Evolutionary conservation across 30 jellyfish, hydroid and myxozoan genomes (phyloP), one percentile per base, ranked within the genome.

Genomic region (Aurelia aurita complex sp. Pacific): DNA sequence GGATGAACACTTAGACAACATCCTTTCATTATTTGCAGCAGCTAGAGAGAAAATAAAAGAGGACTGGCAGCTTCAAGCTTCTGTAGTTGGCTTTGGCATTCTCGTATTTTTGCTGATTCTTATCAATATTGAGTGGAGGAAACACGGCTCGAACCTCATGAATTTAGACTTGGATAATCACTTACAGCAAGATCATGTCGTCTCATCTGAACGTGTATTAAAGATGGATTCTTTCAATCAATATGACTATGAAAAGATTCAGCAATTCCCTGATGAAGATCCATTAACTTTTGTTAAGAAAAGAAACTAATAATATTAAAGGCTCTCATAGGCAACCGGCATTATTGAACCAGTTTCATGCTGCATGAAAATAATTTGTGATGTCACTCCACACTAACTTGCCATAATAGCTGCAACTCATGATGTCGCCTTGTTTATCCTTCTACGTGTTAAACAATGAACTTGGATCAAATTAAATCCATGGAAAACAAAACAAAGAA

Each of bases 61-160:
- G 13, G 94, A 85, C 69, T 85, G 94, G 94, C 94, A 85, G 66
- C 69, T 85, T 29, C 94, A 74, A 55, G 88, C 86, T 2, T 85
- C 88, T 12, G 69, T 55, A 17, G 4, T 85, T 33, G 88, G 88
- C 43, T 19, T 77, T 10, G 57, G 23, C 16, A 32, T 85, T n/a
- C 46, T 85, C 12, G 65, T 11, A 15, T 29, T 85, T 4, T 23
- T 85, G 78, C 34, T 85, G 35, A 34, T 85, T 11, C 54, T 74
- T 70, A 76, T 85, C 29, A 74, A 85, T 0, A 42, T 65, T 19
- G 84, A 85, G 72, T 85, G 94, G 94, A n/a, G 55, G 1, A 75
- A 67, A 59, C 88, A 85, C 68, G 87, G 81, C n/a, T 53, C 81
- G 16, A 71, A 66, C 54, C 54, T 85, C 34, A 74, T 77, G 77